Conservation (phyloP, 2,888 invertebrate genomes). For the Taphrorychus bicolor region DNA sequence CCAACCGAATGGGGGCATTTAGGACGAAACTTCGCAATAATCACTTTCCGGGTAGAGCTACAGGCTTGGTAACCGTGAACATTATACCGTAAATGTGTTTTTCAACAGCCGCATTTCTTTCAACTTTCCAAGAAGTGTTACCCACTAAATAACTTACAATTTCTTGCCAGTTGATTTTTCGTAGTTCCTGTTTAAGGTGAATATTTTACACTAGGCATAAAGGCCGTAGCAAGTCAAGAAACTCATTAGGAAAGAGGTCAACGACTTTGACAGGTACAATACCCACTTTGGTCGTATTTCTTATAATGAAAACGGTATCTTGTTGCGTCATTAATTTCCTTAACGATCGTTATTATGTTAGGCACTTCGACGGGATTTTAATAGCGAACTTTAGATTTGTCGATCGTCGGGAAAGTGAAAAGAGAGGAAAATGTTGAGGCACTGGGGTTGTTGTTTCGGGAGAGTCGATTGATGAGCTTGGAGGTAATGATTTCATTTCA, state of each 20-base stretch:
- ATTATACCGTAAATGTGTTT: not conserved
- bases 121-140: too few relatives aligned
- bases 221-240: not conserved
- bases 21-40: not conserved
- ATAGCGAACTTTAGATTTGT: not conserved
- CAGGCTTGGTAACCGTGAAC: not conserved
- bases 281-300: too few relatives aligned
- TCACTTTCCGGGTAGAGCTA: not conserved
- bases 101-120: not conserved
- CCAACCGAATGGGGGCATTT: not conserved
- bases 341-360: not conserved
- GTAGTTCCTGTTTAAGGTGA: too few relatives aligned
- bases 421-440: too few relatives aligned
- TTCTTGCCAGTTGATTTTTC: too few relatives aligned
- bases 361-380: not conserved
- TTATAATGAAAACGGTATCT: not conserved
- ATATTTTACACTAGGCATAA: too few relatives aligned
- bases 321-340: not conserved
- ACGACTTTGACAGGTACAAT: not conserved
- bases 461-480: too few relatives aligned
- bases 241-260: not conserved
- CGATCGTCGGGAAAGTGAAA: not conserved
- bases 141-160: too few relatives aligned
- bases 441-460: too few relatives aligned
- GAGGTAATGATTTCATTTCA: too few relatives aligned